phyloP scores from a whole-genome alignment of 2,888 invertebrate genomes.

The Germaria angustata region DNA sequence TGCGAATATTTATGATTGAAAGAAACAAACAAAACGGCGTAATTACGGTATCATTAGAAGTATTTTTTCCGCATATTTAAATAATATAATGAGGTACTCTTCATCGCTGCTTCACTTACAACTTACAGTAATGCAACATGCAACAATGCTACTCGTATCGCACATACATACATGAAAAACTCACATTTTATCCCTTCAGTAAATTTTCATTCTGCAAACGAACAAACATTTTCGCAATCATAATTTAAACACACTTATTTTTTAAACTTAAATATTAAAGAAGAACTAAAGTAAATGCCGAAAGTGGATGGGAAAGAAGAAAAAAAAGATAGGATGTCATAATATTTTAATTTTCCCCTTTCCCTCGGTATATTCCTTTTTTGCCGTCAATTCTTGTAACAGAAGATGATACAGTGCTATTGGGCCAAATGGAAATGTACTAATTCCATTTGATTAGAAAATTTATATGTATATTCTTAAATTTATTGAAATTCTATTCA shows the following conservation, averaged over 20 bases:
- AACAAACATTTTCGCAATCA: conserved; percentile 20
- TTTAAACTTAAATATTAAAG: conserved; percentile 25
- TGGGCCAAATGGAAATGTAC: not conserved
- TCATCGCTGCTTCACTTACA: conserved; percentile 24
- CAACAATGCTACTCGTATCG: not conserved
- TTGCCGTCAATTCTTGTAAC: conserved; percentile 15
- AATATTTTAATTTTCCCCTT: not conserved
- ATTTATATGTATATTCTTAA: no score
- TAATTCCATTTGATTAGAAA: not conserved
- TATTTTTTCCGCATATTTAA: conserved; percentile 47
- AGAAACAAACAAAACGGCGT: conserved; percentile 40
- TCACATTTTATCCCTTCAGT: conserved; percentile 11
- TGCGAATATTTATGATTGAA: conserved; percentile 32
- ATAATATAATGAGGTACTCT: conserved; percentile 56
- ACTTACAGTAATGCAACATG: conserved; percentile 15
- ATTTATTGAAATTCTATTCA: no score
- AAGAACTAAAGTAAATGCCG: not conserved
- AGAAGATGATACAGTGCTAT: conserved; percentile 31
- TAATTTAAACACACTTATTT: conserved; percentile 20
- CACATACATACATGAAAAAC: not conserved
- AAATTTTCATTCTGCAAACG: conserved; percentile 13
- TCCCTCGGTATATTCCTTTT: not conserved
- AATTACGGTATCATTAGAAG: conserved; percentile 59
- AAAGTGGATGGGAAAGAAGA: not conserved
- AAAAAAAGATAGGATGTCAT: conserved; percentile 17